Base-by-base conservation (phyloP, 2,797 vertebrate genomes). In the Pipistrellus pipistrellus region DNA sequence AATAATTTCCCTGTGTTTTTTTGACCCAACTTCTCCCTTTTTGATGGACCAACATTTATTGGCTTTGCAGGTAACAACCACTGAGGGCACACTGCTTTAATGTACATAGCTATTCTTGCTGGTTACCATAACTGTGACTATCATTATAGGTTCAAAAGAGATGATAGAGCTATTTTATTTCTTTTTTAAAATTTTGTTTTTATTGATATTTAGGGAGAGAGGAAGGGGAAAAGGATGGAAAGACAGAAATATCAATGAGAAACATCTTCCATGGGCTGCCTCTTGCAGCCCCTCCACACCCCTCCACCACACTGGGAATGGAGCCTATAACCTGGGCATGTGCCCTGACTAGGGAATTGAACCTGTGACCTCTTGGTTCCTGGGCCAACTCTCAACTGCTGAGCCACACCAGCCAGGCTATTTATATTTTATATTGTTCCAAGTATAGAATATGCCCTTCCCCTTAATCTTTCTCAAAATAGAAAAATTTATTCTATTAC, bases 401-500 rank as follows among this genome's bases (percentile, higher is more conserved):
- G 57, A 59, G 57, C 57, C 57, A 59, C 25, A 27, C 57, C 25
- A 59, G 25, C 57, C 57, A 27, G 25, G 9, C 8, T 48, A 6
- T 51, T 68, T 1, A 13, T 91, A 46, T 46, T 59, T 10, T 11
- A 44, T 48, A 3, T 82, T 71, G 14, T 87, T 87, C n/a, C 32
- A 85, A 71, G 7, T 57, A 59, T 14, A 76, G 17, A 88, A n/a
- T 14, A 48, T 64, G 23, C 2, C 48, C 15, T 92, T 71, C 14
- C n/a, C 9, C 7, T 85, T 88, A 73, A 38, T 85, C n/a, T 14
- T 59, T 93, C 41, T 78, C 17, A 87, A 84, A 89, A 90, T 32
- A 53, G 8, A 14, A 86, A 84, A 59, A 12, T 68, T 25, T 41
- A 76, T 48, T 27, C 27, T 66, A 17, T 73, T 89, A 86, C 2